Percentiles rank a stretch among this genome's conserved stretches.
These are phyloP conservation scores for Vultur gryphus DNA, from an alignment of 2,797 vertebrate genomes.

Conservation along the genomic window DNA sequence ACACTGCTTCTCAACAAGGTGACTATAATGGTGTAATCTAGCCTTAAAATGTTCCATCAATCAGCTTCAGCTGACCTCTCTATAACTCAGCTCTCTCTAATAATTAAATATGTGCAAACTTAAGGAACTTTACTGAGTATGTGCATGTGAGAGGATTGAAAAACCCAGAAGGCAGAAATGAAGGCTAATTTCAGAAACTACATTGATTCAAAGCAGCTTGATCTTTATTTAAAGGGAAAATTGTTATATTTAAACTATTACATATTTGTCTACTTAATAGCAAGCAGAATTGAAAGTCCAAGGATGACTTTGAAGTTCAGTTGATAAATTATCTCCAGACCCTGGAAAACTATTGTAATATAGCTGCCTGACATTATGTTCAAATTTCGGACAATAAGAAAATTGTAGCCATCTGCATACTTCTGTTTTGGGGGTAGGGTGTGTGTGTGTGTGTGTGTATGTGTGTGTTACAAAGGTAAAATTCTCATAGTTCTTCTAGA, in stretches of 20 bases:
- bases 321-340: slow-evolving; percentile 55
- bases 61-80: not conserved
- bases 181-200: not conserved
- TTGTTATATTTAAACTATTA: not conserved
- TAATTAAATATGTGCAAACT: not conserved
- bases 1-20: not conserved
- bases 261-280: slow-evolving; percentile 41
- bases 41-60: not conserved
- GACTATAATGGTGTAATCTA: not conserved
- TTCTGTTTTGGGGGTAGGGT: not conserved
- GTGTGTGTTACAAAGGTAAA: not conserved
- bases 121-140: not conserved
- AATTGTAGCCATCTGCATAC: slow-evolving; percentile 35
- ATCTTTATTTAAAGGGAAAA: slow-evolving; percentile 18
- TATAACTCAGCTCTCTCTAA: not conserved
- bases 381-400: slow-evolving; percentile 43
- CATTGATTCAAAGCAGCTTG: not conserved
- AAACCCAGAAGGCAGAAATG: not conserved
- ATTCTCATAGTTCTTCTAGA: not conserved
- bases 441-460: accelerated
- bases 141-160: not conserved
- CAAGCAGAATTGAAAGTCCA: not conserved
- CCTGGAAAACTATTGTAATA: slow-evolving; percentile 13
- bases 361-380: slow-evolving; percentile 15
- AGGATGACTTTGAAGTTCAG: slow-evolving; percentile 40